A percentile compares a stretch with the other conserved stretches of the same genome.
Conservation (phyloP, 1,140 invertebrate species). For the Lutraria rhynchaena region DNA sequence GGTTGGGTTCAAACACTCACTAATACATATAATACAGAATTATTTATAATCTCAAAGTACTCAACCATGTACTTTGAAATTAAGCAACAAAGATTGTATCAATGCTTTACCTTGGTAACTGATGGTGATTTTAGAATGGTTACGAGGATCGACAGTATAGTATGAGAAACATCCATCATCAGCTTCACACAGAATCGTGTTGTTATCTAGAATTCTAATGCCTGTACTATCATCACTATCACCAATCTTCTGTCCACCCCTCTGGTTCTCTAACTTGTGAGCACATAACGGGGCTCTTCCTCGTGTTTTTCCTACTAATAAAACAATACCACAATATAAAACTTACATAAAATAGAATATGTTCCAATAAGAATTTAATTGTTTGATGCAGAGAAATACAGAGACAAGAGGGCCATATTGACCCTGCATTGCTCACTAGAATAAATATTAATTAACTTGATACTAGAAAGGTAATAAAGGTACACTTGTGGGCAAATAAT, state of each 20-base stretch:
- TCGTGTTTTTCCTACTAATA: not conserved
- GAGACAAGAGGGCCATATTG: no score
- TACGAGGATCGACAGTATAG: constrained; percentile 31
- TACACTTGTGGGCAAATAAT: no score
- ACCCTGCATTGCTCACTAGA: no score
- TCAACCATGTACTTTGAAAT: no score
- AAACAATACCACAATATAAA: not conserved
- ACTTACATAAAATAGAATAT: not conserved
- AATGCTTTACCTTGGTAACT: constrained; percentile 48
- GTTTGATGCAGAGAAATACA: no score
- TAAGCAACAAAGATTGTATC: no score
- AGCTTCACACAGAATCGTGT: not conserved
- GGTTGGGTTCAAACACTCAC: no score
- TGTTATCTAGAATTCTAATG: not conserved
- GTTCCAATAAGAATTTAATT: no score
- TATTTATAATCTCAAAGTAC: no score
- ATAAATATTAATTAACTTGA: no score
- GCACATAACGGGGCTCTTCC: constrained; percentile 26
- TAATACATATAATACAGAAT: no score
- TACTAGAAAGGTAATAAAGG: no score
- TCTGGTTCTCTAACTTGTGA: not conserved
- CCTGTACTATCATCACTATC: not conserved
- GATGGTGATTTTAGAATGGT: constrained; percentile 26
- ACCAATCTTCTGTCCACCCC: not conserved
- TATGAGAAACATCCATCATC: constrained; percentile 41